These are phyloP conservation scores for Abrostola triplasia DNA, from an alignment of 2,888 invertebrate species.

Conservation along the genomic window DNA sequence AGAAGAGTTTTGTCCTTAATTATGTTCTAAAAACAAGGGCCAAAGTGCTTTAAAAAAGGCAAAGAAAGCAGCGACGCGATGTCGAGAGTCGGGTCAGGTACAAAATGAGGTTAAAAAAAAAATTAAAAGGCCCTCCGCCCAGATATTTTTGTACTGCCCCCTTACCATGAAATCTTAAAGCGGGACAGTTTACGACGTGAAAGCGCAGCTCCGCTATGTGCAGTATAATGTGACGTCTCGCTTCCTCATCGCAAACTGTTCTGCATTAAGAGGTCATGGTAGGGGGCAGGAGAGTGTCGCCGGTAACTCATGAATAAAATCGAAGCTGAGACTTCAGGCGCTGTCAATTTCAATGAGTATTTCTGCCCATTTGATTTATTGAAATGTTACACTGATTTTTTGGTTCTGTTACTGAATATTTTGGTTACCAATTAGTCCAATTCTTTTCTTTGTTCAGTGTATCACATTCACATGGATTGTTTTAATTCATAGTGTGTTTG, in stretches of 20 bases:
- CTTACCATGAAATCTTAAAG: no score
- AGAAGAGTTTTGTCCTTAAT: not conserved
- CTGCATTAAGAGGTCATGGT: no score
- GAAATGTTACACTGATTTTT: not conserved
- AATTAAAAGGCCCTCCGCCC: constrained; percentile 15
- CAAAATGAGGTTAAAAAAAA: constrained; percentile 20
- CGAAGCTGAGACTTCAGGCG: not conserved
- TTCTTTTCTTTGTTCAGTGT: no score
- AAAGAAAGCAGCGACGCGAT: not conserved
- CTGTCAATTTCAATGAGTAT: constrained; percentile 14
- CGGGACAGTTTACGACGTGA: no score
- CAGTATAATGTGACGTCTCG: no score
- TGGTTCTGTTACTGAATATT: not conserved
- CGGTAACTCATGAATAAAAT: constrained; percentile 40
- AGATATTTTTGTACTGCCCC: constrained; percentile 5
- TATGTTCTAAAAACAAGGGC: not conserved
- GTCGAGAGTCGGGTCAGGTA: not conserved
- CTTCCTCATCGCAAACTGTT: no score
- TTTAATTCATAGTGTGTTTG: no score
- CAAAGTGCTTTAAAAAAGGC: not conserved
- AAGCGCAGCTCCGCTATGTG: no score
- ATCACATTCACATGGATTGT: no score
- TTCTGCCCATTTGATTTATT: not conserved
- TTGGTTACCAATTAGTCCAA: no score
- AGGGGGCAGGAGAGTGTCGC: not conserved